These are phyloP conservation scores for Drosophila seguyi DNA, from an alignment of 1,140 invertebrate genomes.

Conservation along the genomic window DNA sequence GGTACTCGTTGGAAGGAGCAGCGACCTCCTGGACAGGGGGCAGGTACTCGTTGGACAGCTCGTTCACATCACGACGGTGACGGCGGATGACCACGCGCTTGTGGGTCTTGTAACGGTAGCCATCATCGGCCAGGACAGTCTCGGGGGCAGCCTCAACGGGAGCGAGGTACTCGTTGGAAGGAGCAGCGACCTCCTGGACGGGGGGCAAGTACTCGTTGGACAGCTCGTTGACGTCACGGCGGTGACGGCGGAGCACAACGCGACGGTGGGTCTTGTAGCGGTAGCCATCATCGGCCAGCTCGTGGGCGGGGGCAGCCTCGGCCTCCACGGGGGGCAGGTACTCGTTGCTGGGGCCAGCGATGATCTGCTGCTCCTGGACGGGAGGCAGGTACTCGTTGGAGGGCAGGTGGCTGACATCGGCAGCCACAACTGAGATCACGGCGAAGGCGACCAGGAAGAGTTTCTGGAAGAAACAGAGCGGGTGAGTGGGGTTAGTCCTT, in stretches of 20 bases:
- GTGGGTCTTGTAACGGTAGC: constrained; percentile 6
- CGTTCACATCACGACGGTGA: constrained; percentile 52
- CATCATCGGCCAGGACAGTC: constrained; percentile 7
- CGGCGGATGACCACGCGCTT: not conserved
- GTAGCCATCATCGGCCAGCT: constrained; percentile 67
- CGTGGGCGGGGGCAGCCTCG: constrained; percentile 45
- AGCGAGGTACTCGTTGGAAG: no score
- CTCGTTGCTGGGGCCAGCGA: constrained; percentile 60
- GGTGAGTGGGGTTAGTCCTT: constrained; percentile 47
- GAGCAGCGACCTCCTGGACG: no score
- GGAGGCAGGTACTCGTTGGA: constrained; percentile 76
- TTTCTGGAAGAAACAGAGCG: constrained; percentile 63
- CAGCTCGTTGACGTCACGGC: no score
- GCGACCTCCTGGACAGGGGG: no score
- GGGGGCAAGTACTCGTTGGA: no score
- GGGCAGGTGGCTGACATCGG: constrained; percentile 82
- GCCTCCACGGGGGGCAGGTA: constrained; percentile 54
- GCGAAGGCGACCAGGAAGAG: constrained; percentile 79
- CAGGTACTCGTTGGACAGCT: no score
- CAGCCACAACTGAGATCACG: constrained; percentile 75
- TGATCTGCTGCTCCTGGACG: constrained; percentile 50
- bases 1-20: no score
- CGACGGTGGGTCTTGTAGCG: constrained; percentile 73
- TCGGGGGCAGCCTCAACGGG: constrained; percentile 36
- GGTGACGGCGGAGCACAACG: constrained; percentile 65